Conservation (phyloP, 1,140 invertebrate genomes). For the Drosophila rhopaloa region DNA sequence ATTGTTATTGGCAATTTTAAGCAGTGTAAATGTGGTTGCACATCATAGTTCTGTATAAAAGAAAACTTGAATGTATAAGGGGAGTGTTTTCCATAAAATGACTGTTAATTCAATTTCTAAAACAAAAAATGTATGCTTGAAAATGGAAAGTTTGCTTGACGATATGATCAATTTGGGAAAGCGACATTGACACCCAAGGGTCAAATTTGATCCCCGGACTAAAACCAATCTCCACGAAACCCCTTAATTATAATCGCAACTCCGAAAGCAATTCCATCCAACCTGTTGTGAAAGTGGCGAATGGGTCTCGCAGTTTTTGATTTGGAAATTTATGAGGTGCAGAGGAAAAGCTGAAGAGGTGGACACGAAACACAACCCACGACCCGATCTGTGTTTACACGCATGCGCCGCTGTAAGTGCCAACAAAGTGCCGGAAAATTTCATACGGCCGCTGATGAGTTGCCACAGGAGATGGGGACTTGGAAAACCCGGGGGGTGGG, state of each 20-base stretch:
- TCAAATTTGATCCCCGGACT: neutral
- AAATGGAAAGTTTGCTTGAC: neutral
- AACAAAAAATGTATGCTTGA: too few relatives aligned
- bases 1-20: neutral
- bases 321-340: conserved; percentile 53
- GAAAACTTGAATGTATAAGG: too few relatives aligned
- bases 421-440: conserved; percentile 68
- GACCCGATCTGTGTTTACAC: conserved; percentile 46
- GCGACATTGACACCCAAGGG: conserved; percentile 13
- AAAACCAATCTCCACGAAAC: neutral
- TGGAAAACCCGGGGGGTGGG: neutral
- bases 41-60: too few relatives aligned
- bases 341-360: conserved; percentile 8
- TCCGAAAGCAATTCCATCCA: conserved; percentile 12
- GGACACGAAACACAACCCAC: conserved; percentile 18
- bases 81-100: too few relatives aligned
- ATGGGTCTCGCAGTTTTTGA: conserved; percentile 22
- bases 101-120: too few relatives aligned
- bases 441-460: conserved; percentile 48
- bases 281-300: conserved; percentile 55
- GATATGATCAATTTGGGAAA: too few relatives aligned
- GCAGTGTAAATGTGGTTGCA: neutral
- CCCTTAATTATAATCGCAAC: conserved; percentile 8
- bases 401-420: conserved; percentile 56
- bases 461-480: conserved; percentile 46